A percentile compares a stretch with the other conserved stretches of the same genome.
These are phyloP conservation scores for Buceros bicornis DNA, from an alignment of 2,797 vertebrate species.

Conservation along the genomic window DNA sequence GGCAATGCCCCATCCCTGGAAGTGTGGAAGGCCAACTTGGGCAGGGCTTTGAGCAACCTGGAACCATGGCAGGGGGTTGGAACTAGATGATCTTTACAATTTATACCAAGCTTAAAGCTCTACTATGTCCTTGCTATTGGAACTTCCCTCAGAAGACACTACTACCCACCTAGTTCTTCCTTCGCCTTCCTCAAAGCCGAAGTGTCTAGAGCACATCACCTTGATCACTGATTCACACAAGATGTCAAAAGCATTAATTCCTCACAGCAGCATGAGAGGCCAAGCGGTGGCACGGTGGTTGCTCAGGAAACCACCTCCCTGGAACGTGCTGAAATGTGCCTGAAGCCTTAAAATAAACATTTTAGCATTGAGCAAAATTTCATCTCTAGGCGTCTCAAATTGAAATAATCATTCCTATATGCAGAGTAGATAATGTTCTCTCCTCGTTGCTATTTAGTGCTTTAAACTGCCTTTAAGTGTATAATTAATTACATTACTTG, in stretches of 20 bases:
- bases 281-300: fast-evolving
- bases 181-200: not conserved
- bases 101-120: not conserved
- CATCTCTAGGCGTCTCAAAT: not conserved
- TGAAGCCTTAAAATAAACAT: constrained; percentile 40
- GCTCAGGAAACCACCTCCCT: constrained; percentile 29
- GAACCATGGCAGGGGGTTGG: no score
- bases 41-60: not conserved
- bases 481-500: constrained; percentile 28
- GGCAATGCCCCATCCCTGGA: not conserved
- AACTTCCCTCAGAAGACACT: not conserved
- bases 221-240: not conserved
- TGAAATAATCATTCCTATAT: not conserved
- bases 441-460: not conserved
- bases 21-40: not conserved
- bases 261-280: not conserved
- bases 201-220: fast-evolving
- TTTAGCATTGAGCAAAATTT: not conserved
- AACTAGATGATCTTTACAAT: no score
- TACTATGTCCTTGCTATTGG: not conserved
- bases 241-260: not conserved
- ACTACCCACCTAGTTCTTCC: not conserved
- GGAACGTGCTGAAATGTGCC: not conserved
- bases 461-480: constrained; percentile 14
- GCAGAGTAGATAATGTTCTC: not conserved